Conservation (phyloP, 1,140 invertebrate genomes). For the Aplysia californica region DNA sequence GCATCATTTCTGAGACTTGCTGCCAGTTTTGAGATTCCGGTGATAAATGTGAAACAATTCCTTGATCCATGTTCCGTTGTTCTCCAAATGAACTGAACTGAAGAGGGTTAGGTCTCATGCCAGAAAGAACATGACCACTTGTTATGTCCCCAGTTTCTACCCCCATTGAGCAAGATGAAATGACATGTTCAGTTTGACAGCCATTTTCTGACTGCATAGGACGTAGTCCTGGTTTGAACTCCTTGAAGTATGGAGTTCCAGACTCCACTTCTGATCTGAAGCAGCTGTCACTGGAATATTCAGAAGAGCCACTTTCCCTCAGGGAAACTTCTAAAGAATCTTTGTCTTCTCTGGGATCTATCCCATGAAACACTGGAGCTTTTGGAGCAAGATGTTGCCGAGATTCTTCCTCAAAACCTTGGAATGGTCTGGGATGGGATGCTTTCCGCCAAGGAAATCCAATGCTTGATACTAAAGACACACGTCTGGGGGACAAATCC, state of each 20-base stretch:
- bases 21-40: constrained; percentile 44
- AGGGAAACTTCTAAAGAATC: background rate
- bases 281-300: constrained; percentile 20
- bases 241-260: constrained; percentile 28
- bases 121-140: too few species aligned
- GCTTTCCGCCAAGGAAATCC: background rate
- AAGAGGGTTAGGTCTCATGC: too few species aligned
- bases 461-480: background rate
- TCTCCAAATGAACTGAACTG: too few species aligned
- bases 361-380: background rate
- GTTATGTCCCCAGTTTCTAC: too few species aligned
- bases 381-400: background rate
- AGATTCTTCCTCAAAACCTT: background rate
- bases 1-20: constrained; percentile 42
- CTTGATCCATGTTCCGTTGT: too few species aligned
- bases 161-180: too few species aligned
- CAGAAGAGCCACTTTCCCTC: background rate
- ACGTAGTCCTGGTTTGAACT: background rate
- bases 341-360: background rate
- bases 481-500: too few species aligned
- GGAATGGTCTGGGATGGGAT: background rate
- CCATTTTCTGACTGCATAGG: constrained; percentile 23
- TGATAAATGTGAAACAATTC: constrained; percentile 25
- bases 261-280: constrained; percentile 34
- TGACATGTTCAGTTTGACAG: constrained; percentile 14